A percentile compares a stretch with the other conserved stretches of the same genome.
Evolutionary conservation across 1,140 invertebrate genomes (phyloP).

Genomic region (Uloborus diversus): DNA sequence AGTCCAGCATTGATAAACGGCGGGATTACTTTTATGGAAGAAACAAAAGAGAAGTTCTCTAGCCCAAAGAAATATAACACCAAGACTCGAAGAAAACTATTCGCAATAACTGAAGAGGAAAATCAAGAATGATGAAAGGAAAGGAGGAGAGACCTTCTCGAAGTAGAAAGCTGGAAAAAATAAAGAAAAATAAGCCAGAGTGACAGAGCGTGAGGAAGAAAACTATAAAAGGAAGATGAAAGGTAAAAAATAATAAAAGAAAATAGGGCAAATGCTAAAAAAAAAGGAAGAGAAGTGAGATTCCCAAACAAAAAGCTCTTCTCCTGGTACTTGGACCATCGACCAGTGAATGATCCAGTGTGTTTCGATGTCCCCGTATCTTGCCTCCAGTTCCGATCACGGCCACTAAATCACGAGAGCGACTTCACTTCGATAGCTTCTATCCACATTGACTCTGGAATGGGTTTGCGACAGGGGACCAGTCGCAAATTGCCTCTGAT

Average conservation of each 20-base stretch:
- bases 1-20: constrained; percentile 54
- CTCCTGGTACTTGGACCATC: constrained; percentile 42
- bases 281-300: not conserved
- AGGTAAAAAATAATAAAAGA: constrained; percentile 20
- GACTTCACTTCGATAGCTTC: constrained; percentile 48
- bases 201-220: constrained; percentile 51
- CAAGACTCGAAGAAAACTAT: constrained; percentile 52
- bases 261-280: not conserved
- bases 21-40: constrained; percentile 55
- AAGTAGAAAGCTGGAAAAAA: constrained; percentile 13
- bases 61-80: constrained; percentile 40
- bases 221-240: constrained; percentile 44
- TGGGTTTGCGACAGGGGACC: constrained; percentile 29
- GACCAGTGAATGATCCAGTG: constrained; percentile 44
- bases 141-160: constrained; percentile 33
- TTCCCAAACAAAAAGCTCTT: constrained; percentile 41
- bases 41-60: constrained; percentile 50
- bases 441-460: constrained; percentile 43
- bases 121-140: constrained; percentile 56
- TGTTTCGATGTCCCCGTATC: constrained; percentile 52
- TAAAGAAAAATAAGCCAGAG: constrained; percentile 24
- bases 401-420: constrained; percentile 51
- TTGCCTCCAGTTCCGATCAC: constrained; percentile 54
- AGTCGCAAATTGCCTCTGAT: constrained; percentile 25
- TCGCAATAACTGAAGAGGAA: constrained; percentile 56